Evolutionary conservation across 2,113 vertebrate species (phyloP).

Genomic region (Phasianus colchicus): DNA sequence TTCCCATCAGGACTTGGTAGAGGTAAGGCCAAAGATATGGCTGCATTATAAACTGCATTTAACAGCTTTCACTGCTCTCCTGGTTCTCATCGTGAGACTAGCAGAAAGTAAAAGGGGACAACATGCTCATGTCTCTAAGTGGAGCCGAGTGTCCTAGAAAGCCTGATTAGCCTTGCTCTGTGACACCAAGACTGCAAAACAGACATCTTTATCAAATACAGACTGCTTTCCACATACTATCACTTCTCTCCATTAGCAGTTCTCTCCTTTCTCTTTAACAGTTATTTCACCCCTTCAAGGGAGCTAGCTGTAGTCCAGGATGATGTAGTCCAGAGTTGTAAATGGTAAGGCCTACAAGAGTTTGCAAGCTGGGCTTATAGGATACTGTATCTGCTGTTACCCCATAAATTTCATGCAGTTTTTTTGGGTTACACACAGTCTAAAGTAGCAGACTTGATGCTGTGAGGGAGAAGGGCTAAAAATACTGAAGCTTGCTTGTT

Average conservation of each 20-base stretch:
- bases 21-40: slow-evolving; percentile 3
- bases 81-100: not conserved
- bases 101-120: not conserved
- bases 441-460: not conserved
- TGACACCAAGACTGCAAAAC: not conserved
- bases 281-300: not conserved
- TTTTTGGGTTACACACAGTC: not conserved
- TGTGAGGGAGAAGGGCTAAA: not conserved
- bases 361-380: not conserved
- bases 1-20: slow-evolving; percentile 16
- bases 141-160: not conserved
- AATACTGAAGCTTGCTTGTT: not conserved
- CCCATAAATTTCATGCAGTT: not conserved
- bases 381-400: not conserved
- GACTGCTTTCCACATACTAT: not conserved
- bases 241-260: not conserved
- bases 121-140: not conserved
- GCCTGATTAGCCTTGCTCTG: not conserved
- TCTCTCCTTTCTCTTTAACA: not conserved
- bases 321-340: not conserved
- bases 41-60: not conserved
- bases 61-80: slow-evolving; percentile 29
- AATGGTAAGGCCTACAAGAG: not conserved
- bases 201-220: not conserved
- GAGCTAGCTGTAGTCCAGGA: not conserved